Conservation (phyloP, 2,797 vertebrate genomes). For the Helarctos malayanus region DNA sequence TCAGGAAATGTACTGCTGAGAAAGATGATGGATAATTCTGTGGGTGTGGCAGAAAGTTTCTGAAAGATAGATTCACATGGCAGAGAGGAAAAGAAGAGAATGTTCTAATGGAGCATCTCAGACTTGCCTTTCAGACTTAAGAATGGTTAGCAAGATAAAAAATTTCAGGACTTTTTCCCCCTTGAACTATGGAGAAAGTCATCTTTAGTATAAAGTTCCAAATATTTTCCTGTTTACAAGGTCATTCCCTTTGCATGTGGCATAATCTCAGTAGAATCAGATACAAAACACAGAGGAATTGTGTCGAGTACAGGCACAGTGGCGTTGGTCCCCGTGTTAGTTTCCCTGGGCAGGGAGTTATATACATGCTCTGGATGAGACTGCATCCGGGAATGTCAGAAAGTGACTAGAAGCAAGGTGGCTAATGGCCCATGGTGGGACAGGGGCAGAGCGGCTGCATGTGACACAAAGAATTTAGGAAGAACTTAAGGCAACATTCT, state of each 20-base stretch:
- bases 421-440: too few relatives aligned
- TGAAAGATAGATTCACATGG: background rate
- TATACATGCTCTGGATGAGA: background rate
- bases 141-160: background rate
- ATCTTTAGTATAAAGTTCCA: background rate
- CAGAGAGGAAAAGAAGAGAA: background rate
- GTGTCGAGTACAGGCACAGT: background rate
- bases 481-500: background rate
- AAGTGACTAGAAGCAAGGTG: background rate
- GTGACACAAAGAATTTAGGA: background rate
- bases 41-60: background rate
- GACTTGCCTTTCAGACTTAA: background rate
- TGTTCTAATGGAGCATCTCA: background rate
- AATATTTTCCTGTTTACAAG: background rate
- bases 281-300: background rate
- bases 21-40: background rate
- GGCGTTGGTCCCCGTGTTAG: background rate
- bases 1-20: background rate
- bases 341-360: background rate
- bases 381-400: background rate
- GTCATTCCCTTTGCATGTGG: background rate
- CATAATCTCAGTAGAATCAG: background rate
- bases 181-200: background rate
- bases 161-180: background rate
- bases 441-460: background rate